Base-by-base conservation (phyloP, 1,140 invertebrate genomes). In the Matsumurasca onukii region DNA sequence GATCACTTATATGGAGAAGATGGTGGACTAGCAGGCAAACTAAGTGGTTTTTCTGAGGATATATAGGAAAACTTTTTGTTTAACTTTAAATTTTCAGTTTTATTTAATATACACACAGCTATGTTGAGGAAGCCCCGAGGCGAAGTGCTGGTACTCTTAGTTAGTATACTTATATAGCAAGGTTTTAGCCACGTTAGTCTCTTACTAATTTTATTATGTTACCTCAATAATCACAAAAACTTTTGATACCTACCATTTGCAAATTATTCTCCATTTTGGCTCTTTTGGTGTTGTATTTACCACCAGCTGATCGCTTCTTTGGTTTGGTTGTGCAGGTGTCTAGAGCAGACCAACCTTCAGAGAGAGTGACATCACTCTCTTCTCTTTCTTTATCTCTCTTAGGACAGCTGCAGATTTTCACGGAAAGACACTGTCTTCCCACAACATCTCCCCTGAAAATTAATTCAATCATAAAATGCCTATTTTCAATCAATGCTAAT, bases 371-470 rank as follows among this genome's bases (percentile, higher is more conserved):
- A 45, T 71, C 73, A 15, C 24, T 64, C 61, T 93, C 91, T 71
- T 92, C 91, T 30, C 88, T 87, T 51, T 83, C 82, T 69, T 88
- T 85, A 74, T 94, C 93, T 20, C 93, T 76, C 30, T 89, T 89
- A 0, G 91, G 91, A 77, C 91, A 94, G 17, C 90, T 88, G 78
- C 93, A 95, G 25, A 93, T 87, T 69, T 90, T 83, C 0, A 92
- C 86, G 30, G 86, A 83, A 0, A 94, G 79, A 31, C 82, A 83
- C 66, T 85, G 80, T 1, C 91, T 80, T 0, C 91, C 92, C 0
- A 88, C 76, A 1, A 92, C 83, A 25, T 80, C 72, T 2, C 82
- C 82, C 0, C 84, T 86, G 75, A 1, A 77, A 77, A 71, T 74
- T 73, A 66, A 29, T 62, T 24, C 70, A 27, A 45, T 20, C 22